phyloP scores from a whole-genome alignment of 2,797 vertebrate genomes.

The Eremophila alpestris region DNA sequence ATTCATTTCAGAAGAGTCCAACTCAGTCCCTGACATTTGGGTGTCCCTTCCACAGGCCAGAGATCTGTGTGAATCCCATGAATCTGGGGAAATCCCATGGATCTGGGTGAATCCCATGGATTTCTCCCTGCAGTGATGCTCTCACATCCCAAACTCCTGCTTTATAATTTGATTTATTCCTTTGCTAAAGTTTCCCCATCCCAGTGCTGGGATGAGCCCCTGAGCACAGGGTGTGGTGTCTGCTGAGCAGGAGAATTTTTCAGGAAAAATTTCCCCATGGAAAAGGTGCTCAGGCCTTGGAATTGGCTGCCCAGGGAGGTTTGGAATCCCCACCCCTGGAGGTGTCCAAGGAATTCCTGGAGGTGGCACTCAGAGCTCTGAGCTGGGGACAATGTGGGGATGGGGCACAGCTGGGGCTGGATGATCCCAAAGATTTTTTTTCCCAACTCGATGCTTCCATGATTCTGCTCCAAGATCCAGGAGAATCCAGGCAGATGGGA shows the following conservation, averaged over 20 bases:
- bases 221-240: rapidly evolving
- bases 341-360: background rate
- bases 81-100: rapidly evolving
- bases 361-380: background rate
- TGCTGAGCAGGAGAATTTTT: background rate
- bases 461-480: background rate
- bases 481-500: background rate
- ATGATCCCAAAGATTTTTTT: background rate
- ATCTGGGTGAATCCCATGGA: background rate
- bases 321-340: background rate
- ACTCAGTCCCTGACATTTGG: rapidly evolving
- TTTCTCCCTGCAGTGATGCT: background rate
- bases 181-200: background rate
- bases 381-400: background rate
- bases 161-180: background rate
- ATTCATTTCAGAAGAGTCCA: background rate
- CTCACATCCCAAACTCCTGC: rapidly evolving
- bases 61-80: rapidly evolving
- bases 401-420: rapidly evolving
- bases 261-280: background rate
- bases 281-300: background rate
- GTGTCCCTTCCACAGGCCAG: rapidly evolving
- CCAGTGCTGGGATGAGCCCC: background rate
- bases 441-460: rapidly evolving
- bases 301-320: background rate